These are phyloP conservation scores for Oreocharis arfaki DNA, from an alignment of 2,113 vertebrate species.

Conservation along the genomic window DNA sequence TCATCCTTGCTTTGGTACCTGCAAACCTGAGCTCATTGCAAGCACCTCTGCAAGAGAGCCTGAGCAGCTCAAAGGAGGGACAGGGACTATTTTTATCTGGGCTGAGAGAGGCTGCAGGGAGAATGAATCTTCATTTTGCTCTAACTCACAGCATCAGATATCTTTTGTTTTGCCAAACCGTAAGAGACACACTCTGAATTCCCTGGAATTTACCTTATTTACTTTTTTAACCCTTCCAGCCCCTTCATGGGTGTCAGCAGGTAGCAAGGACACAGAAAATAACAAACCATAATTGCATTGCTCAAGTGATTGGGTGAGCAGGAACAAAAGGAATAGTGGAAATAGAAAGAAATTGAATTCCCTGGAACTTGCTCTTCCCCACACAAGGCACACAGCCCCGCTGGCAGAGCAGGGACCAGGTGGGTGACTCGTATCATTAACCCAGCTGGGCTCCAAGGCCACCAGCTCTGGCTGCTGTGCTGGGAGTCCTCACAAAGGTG, in stretches of 20 bases:
- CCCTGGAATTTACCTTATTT: neutral
- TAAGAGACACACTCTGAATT: neutral
- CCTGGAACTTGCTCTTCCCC: neutral
- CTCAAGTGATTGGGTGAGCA: neutral
- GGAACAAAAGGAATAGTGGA: neutral
- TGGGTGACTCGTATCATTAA: fast-evolving
- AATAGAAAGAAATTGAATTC: neutral
- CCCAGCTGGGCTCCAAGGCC: neutral
- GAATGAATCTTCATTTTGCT: neutral
- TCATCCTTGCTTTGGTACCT: neutral
- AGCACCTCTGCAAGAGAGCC: neutral
- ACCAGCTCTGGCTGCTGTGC: neutral
- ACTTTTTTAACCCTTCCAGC: neutral
- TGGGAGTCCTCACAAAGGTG: neutral
- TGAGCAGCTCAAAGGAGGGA: neutral
- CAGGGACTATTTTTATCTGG: neutral
- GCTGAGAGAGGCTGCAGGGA: neutral
- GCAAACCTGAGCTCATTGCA: neutral
- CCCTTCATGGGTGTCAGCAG: fast-evolving
- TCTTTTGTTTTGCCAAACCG: neutral
- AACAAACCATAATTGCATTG: fast-evolving
- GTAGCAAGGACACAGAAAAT: fast-evolving
- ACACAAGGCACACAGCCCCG: neutral
- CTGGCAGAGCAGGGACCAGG: neutral
- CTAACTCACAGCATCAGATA: neutral